Evolutionary conservation across 2,888 invertebrate species (phyloP), one percentile per base, ranked within the genome.

Genomic region (Ochlodes sylvanus): DNA sequence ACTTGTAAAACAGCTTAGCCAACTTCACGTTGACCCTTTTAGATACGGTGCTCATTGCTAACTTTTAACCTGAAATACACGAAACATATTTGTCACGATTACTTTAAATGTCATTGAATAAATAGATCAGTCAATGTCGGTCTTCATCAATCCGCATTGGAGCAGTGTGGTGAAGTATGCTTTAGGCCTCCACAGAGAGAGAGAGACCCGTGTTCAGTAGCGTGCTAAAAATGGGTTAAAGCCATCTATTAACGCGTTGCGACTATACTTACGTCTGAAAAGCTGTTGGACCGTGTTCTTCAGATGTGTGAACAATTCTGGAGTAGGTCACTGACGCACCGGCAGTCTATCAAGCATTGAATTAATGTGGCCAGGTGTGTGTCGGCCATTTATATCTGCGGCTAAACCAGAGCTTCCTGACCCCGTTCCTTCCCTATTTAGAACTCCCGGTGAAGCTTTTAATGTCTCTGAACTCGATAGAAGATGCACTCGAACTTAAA

Each of bases 1-100:
- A 93, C 82, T 93, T 93, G 79, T 92, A 92, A 70, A 92, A 87
- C 7, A 92, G 75, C 73, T 86, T 87, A 0, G 90, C 86, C 34
- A 92, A 76, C 75, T 92, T 92, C 5, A 90, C 77, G 69, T 91
- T 92, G 0, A 88, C 82, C 38, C 87, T 79, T 71, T 88, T 89
- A 63, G 82, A 79, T 19, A 86, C 79, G 1, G 86, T 79, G 74
- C 83, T 88, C 91, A 92, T 91, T 71, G 47, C 55, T 21, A 27
- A 27, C 7, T 7, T 52, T 50, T 38, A 34, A 15, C 19, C 58
- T 58, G 56, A 17, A 57, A 57, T 12, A 5, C 21, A 14, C 9
- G 12, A 17, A 38, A 56, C 12, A 19, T 38, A n/a, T 7, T 1
- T 7, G 17, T 57, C 5, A 56, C 38, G 12, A 12, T 38, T 10